These are phyloP conservation scores for Agrochola macilenta DNA, from an alignment of 2,888 invertebrate genomes.

Conservation along the genomic window DNA sequence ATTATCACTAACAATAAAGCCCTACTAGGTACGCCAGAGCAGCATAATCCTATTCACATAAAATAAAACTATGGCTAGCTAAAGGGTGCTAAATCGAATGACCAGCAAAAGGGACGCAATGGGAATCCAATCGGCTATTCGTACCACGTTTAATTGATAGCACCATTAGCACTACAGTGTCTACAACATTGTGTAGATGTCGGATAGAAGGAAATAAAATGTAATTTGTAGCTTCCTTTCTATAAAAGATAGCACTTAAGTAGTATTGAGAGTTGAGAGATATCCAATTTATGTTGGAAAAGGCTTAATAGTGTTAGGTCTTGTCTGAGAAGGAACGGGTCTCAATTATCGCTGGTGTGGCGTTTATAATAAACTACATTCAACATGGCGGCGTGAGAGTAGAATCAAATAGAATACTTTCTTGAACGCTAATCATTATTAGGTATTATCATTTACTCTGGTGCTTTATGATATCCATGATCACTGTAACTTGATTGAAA, in stretches of 20 bases:
- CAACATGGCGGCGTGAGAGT: not conserved
- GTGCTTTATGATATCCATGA: not conserved
- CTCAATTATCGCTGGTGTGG: not conserved
- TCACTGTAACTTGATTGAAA: not conserved
- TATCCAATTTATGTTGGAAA: conserved; percentile 47
- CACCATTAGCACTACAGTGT: conserved; percentile 77
- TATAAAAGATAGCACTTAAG: conserved; percentile 33
- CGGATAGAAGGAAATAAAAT: conserved; percentile 46
- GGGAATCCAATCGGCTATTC: conserved; percentile 82
- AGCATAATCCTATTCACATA: conserved; percentile 27
- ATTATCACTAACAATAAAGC: conserved; percentile 1
- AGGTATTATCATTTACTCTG: not conserved
- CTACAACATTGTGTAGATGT: conserved; percentile 37
- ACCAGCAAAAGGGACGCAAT: conserved; percentile 75
- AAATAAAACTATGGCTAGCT: conserved; percentile 23
- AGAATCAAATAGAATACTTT: not conserved
- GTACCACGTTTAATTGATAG: conserved; percentile 85
- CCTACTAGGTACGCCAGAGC: not conserved
- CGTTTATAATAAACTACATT: conserved; percentile 9
- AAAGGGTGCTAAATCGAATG: conserved; percentile 72
- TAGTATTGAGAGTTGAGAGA: conserved; percentile 42
- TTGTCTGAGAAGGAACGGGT: not conserved
- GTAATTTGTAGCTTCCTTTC: conserved; percentile 45
- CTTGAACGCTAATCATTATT: no score
- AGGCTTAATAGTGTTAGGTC: conserved; percentile 33